These are phyloP conservation scores for Trogon surrucura DNA, from an alignment of 2,113 vertebrate genomes.

Conservation along the genomic window DNA sequence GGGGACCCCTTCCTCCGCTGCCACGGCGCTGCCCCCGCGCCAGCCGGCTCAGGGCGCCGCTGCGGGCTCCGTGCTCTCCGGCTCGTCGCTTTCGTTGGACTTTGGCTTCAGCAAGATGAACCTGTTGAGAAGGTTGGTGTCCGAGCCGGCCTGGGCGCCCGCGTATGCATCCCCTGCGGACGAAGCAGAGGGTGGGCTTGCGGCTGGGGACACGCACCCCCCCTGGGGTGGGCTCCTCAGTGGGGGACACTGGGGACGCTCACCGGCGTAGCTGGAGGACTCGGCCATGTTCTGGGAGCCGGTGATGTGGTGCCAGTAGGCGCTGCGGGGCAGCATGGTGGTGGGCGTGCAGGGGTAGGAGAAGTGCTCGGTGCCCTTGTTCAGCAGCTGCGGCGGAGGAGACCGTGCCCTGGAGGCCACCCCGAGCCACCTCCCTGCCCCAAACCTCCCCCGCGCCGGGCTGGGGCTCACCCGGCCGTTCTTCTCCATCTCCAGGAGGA, in stretches of 20 bases:
- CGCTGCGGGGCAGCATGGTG: constrained; percentile 92
- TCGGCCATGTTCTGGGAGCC: constrained; percentile 86
- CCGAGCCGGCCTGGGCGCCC: constrained; percentile 73
- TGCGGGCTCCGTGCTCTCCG: constrained; percentile 55
- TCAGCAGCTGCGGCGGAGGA: constrained; percentile 77
- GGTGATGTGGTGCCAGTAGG: constrained; percentile 97
- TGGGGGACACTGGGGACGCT: not conserved
- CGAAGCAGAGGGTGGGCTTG: not conserved
- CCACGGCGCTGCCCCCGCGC: not conserved
- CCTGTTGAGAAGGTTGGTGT: constrained; percentile 78
- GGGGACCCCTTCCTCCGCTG: not conserved
- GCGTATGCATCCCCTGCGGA: constrained; percentile 64
- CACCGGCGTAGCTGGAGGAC: constrained; percentile 77
- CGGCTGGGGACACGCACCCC: accelerated
- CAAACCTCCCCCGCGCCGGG: not conserved
- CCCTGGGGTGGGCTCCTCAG: not conserved
- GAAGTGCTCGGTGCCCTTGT: constrained; percentile 85
- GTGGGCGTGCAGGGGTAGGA: constrained; percentile 93
- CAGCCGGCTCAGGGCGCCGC: constrained; percentile 49
- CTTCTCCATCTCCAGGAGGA: constrained; percentile 94
- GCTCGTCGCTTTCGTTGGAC: constrained; percentile 49
- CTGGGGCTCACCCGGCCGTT: constrained; percentile 86
- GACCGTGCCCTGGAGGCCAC: not conserved
- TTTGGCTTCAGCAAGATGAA: constrained; percentile 82
- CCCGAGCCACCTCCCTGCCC: no score